A percentile compares a stretch with the other conserved stretches of the same genome.
phyloP scores from a whole-genome alignment of 2,888 invertebrate genomes.

The Polymixis flavicincta region DNA sequence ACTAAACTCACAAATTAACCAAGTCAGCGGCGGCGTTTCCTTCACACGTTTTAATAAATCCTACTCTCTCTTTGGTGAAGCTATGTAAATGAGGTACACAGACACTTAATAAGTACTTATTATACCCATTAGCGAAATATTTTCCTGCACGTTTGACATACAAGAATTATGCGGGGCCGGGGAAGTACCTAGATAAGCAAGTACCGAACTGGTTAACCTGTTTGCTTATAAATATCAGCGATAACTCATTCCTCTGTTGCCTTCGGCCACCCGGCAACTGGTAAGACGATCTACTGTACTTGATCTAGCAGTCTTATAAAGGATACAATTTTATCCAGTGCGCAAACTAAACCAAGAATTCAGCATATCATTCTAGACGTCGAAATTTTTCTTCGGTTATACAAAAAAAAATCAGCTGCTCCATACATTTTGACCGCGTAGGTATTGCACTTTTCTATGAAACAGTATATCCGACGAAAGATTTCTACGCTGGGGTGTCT shows the following conservation, averaged over 20 bases:
- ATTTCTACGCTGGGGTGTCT: no score
- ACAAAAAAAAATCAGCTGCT: no score
- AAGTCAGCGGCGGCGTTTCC: slow-evolving; percentile 11
- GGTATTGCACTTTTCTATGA: no score
- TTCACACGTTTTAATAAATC: slow-evolving; percentile 15
- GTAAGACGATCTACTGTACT: slow-evolving; percentile 23
- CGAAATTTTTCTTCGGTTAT: no score
- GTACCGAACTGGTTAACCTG: slow-evolving; percentile 49
- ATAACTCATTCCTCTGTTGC: slow-evolving; percentile 44
- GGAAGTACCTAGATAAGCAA: slow-evolving; percentile 33
- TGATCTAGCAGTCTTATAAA: no score
- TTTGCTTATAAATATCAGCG: slow-evolving; percentile 37
- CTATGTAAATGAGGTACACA: slow-evolving; percentile 33
- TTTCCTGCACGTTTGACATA: slow-evolving; percentile 39
- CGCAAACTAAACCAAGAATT: no score
- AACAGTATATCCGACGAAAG: no score
- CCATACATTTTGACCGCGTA: no score
- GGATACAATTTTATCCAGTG: no score
- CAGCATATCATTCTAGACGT: no score
- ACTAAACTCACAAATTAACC: slow-evolving; percentile 9
- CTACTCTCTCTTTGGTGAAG: slow-evolving; percentile 30
- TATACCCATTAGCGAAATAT: slow-evolving; percentile 33
- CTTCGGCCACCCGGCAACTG: slow-evolving; percentile 20
- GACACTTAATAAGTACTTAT: slow-evolving; percentile 18
- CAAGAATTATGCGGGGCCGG: slow-evolving; percentile 46